phyloP scores from a whole-genome alignment of 2,888 invertebrate species.

The Ceramica pisi region DNA sequence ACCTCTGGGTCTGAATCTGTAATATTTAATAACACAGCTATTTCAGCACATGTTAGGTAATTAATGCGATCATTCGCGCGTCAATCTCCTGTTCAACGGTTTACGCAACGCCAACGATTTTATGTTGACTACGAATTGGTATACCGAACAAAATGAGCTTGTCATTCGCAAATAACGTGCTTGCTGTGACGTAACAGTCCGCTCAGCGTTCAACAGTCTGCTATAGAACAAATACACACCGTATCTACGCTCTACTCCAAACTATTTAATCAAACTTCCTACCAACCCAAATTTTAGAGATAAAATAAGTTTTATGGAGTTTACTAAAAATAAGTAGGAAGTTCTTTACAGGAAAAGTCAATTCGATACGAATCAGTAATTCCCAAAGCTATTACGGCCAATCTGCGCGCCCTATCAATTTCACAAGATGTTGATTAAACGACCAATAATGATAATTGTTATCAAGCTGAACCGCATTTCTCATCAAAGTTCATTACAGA shows the following conservation, averaged over 20 bases:
- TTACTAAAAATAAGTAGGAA: conserved; percentile 21
- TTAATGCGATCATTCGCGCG: conserved; percentile 1
- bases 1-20: too few relatives aligned
- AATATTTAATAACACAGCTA: conserved; percentile 1
- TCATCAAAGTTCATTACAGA: conserved; percentile 72
- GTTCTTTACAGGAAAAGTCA: conserved; percentile 27
- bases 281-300: conserved; percentile 40
- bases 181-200: conserved; percentile 37
- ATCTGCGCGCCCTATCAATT: conserved; percentile 55
- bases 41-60: neutral
- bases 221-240: conserved; percentile 35
- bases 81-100: conserved; percentile 28
- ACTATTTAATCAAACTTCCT: conserved; percentile 37
- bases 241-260: conserved; percentile 30
- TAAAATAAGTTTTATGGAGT: conserved; percentile 27
- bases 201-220: conserved; percentile 22
- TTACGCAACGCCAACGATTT: conserved; percentile 36
- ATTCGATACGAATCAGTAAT: conserved; percentile 60
- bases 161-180: conserved; percentile 52
- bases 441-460: conserved; percentile 64
- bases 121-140: conserved; percentile 39
- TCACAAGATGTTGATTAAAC: conserved; percentile 60
- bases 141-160: conserved; percentile 55
- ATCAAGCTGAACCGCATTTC: conserved; percentile 61
- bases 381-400: conserved; percentile 48